A percentile compares a stretch with the other conserved stretches of the same genome.
phyloP scores from a whole-genome alignment of 2,888 invertebrate species.

The Barypeithes pellucidus region DNA sequence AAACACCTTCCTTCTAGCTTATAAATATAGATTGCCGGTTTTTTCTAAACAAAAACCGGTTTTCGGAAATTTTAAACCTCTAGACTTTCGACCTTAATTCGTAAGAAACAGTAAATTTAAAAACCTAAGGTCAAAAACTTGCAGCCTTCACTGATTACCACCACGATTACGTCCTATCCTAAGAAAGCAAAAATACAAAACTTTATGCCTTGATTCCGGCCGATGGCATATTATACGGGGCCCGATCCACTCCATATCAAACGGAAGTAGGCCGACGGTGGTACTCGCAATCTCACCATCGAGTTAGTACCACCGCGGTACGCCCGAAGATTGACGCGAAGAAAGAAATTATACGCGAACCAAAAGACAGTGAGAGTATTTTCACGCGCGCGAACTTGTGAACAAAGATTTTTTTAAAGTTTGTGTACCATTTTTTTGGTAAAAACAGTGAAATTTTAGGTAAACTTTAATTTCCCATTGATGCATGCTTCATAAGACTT shows the following conservation, averaged over 20 bases:
- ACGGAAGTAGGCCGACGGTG: conserved; percentile 41
- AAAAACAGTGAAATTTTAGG: not conserved
- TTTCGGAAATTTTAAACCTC: too few species aligned
- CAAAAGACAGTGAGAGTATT: conserved; percentile 14
- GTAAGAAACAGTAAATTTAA: too few species aligned
- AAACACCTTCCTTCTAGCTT: too few species aligned
- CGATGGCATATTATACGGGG: not conserved
- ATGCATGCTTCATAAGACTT: too few species aligned
- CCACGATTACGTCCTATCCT: not conserved
- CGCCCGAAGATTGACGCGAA: conserved; percentile 15
- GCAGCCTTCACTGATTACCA: not conserved
- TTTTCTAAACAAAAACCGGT: too few species aligned
- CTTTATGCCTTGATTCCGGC: conserved; percentile 2
- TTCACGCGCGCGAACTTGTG: conserved; percentile 14
- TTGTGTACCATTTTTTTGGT: not conserved
- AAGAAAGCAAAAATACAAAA: not conserved
- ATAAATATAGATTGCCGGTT: too few species aligned
- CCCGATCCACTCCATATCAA: conserved; percentile 23
- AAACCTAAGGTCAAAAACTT: too few species aligned
- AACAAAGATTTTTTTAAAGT: not conserved
- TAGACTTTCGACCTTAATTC: too few species aligned
- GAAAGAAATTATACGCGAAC: conserved; percentile 32
- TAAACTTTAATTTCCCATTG: not conserved
- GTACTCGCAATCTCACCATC: conserved; percentile 21
- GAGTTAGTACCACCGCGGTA: conserved; percentile 35